Evolutionary conservation across 2,797 vertebrate genomes (phyloP).

Genomic region (Masticophis lateralis): DNA sequence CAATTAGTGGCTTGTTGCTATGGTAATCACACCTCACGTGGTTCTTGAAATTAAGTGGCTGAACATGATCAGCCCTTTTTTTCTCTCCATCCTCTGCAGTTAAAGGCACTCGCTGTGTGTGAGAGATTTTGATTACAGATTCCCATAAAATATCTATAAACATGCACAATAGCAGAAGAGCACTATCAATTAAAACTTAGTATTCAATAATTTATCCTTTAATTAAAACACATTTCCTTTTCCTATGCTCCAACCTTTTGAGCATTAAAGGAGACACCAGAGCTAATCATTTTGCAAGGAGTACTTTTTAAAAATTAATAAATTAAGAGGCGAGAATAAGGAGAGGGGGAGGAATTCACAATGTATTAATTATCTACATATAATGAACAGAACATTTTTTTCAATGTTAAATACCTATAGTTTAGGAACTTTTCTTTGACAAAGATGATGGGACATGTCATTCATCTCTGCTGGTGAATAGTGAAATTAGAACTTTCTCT

Average conservation of each 20-base stretch:
- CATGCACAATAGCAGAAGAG: conserved; percentile 69
- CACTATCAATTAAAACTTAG: conserved; percentile 70
- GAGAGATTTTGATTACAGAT: conserved; percentile 67
- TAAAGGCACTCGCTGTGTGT: conserved; percentile 48
- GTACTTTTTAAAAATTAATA: conserved; percentile 68
- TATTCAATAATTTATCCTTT: conserved; percentile 77
- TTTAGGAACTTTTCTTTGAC: not conserved
- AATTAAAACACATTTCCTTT: conserved; percentile 69
- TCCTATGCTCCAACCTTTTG: conserved; percentile 70
- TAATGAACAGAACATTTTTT: conserved; percentile 38
- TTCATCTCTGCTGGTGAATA: conserved; percentile 18
- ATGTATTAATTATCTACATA: conserved; percentile 42
- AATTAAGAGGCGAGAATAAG: conserved; percentile 60
- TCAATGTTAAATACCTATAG: conserved; percentile 25
- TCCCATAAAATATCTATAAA: conserved; percentile 70
- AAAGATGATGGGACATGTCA: not conserved
- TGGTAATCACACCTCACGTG: conserved; percentile 73
- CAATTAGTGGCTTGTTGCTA: conserved; percentile 77
- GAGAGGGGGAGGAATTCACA: conserved; percentile 16
- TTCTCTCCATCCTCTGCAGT: conserved; percentile 52
- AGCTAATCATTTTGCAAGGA: conserved; percentile 67
- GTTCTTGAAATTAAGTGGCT: conserved; percentile 75
- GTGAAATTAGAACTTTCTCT: not conserved
- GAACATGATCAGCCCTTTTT: conserved; percentile 64
- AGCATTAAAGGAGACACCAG: conserved; percentile 71